Evolutionary conservation across 2,113 vertebrate species (phyloP), one percentile per base, ranked within the genome.

Genomic region (Reinhardtius hippoglossoides): DNA sequence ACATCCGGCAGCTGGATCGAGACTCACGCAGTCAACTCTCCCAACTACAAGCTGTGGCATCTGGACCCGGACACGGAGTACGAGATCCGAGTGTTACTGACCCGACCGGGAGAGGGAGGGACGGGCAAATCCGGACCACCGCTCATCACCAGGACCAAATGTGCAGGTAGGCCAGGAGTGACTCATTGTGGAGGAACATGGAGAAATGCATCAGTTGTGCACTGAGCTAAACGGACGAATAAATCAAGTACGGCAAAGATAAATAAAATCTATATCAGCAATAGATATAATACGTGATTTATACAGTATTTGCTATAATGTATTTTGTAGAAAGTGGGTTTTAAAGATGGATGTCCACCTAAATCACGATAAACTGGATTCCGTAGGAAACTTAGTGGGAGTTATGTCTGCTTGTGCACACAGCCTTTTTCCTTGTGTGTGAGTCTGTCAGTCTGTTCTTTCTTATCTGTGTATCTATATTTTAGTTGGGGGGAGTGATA

Each of bases 31-130:
- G 98, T 99, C 73, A 99, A 97, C 14, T 97, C 97, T 0, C 97
- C 97, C 0, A 97, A 97, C 2, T 99, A 99, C 71, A 99, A 99
- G 67, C 90, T 99, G 12, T 99, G 98, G 98, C 98, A 99, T 85
- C 94, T 99, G 73, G 98, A 99, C 80, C 98, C 98, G 0, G 98
- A 99, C 89, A 99, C 98, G 0, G 97, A 99, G 55, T 99, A 99
- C 0, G 98, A 99, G 91, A 97, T 99, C 86, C 92, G 97, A 3
- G 98, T 99, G 24, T 88, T 99, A 16, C 96, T 99, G 2, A 99
- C 98, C 3, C 93, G 98, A 58, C 98, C 98, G 0, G 97, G 98
- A 0, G 98, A 99, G 91, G 98, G 98, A 1, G 98, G 98, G 2
- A 99, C 98, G 0, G 98, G 98, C 0, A 96, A 96, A 74, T 87